These are phyloP conservation scores for Thymelicus lineola DNA, from an alignment of 2,888 invertebrate species.

Conservation along the genomic window DNA sequence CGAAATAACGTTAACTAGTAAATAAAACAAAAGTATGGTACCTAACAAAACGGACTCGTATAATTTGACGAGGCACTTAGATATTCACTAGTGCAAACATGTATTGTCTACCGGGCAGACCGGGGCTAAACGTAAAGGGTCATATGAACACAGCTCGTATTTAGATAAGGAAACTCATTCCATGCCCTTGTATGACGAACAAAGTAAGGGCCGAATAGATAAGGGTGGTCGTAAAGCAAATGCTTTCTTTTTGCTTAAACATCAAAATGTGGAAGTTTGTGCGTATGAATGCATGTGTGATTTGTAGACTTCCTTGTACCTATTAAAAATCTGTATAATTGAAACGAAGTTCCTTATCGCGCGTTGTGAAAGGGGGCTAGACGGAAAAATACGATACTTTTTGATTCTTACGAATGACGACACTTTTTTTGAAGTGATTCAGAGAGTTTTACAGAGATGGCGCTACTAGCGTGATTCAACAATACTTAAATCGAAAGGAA, in stretches of 20 bases:
- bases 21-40: not conserved
- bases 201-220: conserved; percentile 60
- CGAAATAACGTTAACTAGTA: too few relatives aligned
- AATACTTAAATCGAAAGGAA: too few relatives aligned
- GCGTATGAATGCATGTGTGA: not conserved
- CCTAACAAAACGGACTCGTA: not conserved
- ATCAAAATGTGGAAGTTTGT: conserved; percentile 50
- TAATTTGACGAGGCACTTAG: conserved; percentile 5
- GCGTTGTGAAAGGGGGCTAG: too few relatives aligned
- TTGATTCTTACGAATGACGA: too few relatives aligned
- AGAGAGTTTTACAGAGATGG: too few relatives aligned
- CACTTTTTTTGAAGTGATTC: too few relatives aligned
- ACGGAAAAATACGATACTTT: too few relatives aligned
- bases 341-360: too few relatives aligned
- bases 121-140: conserved; percentile 61
- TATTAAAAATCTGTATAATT: too few relatives aligned
- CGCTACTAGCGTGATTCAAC: too few relatives aligned
- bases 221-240: conserved; percentile 64
- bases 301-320: not conserved
- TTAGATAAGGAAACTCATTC: conserved; percentile 67
- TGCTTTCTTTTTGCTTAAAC: conserved; percentile 63
- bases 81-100: conserved; percentile 8
- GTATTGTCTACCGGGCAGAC: conserved; percentile 15
- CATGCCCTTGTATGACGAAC: conserved; percentile 62
- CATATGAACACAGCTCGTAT: conserved; percentile 72